Evolutionary conservation across 2,113 vertebrate species (phyloP), one percentile per base, ranked within the genome.

Genomic region (Poecilia latipinna): DNA sequence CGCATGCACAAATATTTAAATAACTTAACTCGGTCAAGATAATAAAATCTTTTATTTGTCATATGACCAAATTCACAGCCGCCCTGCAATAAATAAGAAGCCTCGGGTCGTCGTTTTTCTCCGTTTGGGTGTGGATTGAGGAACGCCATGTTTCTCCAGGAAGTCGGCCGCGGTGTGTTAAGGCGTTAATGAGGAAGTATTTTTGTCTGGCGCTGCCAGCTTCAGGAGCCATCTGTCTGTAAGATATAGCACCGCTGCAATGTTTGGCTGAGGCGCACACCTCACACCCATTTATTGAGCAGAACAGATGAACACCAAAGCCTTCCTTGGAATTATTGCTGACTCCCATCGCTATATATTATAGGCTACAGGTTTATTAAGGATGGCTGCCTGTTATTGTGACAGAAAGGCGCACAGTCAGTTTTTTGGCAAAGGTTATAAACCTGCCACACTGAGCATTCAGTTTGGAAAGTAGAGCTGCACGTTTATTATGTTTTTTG

Each of bases 161-260:
- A 54, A 24, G 48, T 51, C 44, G 19, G 19, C 17, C 2, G 2
- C 17, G 7, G 15, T 22, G 19, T 42, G 10, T 42, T 13, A 15
- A 15, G 13, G 39, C 10, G 35, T 10, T 37, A 11, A 37, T 42
- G 39, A 42, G 39, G 44, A 48, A 19, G 44, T 48, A 37, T 17
- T 72, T 82, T 80, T 35, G 28, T 68, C 77, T 82, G 74, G 51
- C 70, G 70, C 12, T 24, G 65, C 69, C 68, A 72, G 37, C 62
- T 63, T 82, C 77, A 78, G 62, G 48, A 83, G 75, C 63, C 77
- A 79, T 84, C 80, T 85, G 85, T 86, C 69, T 85, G 74, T 37
- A 66, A 22, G 2, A 73, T 71, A 69, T 54, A 78, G 62, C 37
- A 42, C 74, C 65, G 44, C 75, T 63, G 80, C 29, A 72, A 26